Percentiles rank a stretch among this genome's conserved stretches.
These are phyloP conservation scores for Ectemnius cavifrons DNA, from an alignment of 2,888 invertebrate species.

Conservation along the genomic window DNA sequence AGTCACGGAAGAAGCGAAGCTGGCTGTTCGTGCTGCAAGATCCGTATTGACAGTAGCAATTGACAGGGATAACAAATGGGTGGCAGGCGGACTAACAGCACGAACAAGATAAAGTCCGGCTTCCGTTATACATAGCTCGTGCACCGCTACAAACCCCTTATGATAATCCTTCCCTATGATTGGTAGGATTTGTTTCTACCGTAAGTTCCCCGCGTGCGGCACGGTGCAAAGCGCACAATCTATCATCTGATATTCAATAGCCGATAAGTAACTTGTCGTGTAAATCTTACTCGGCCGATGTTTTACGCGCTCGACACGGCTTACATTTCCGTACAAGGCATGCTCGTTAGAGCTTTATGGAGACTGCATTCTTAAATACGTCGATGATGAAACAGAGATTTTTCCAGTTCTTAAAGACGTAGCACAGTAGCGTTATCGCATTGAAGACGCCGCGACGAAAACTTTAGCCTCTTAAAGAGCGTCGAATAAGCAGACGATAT, in stretches of 20 bases:
- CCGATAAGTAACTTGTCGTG: constrained; percentile 69
- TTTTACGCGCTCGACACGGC: too few relatives aligned
- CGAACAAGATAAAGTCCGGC: constrained; percentile 62
- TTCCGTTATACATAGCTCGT: constrained; percentile 47
- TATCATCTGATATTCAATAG: constrained; percentile 71
- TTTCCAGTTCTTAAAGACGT: too few relatives aligned
- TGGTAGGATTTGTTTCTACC: constrained; percentile 65
- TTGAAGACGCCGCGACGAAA: too few relatives aligned
- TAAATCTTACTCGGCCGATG: constrained; percentile 53
- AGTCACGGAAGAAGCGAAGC: constrained; percentile 56
- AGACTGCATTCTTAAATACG: too few relatives aligned
- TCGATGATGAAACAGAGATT: too few relatives aligned
- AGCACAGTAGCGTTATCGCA: too few relatives aligned
- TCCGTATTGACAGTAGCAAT: constrained; percentile 65
- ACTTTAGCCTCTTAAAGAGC: too few relatives aligned
- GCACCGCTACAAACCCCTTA: constrained; percentile 49
- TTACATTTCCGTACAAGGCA: too few relatives aligned
- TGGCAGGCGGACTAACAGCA: constrained; percentile 61
- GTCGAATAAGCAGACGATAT: too few relatives aligned
- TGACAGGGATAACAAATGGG: constrained; percentile 68
- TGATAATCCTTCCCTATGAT: constrained; percentile 67
- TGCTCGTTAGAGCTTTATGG: too few relatives aligned
- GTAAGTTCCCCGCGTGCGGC: constrained; percentile 61
- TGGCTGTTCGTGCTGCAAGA: constrained; percentile 40
- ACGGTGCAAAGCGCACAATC: constrained; percentile 68